phyloP scores from a whole-genome alignment of 2,797 vertebrate species.

The Notolepis coatsorum region DNA sequence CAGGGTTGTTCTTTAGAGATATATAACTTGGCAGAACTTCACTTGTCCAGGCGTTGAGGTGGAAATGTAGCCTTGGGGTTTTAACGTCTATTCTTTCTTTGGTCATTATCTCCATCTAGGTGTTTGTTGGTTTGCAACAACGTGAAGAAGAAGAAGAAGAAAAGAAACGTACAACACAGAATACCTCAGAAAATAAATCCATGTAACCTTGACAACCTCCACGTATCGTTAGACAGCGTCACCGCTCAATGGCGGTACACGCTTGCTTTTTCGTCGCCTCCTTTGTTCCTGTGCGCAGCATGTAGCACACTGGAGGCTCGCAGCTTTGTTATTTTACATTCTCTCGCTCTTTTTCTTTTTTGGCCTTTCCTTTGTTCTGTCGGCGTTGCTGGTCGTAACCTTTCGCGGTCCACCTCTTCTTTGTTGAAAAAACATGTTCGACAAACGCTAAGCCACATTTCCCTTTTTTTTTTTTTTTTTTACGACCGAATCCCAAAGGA shows the following conservation, averaged over 20 bases:
- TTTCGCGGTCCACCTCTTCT: conserved; percentile 24
- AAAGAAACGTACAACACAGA: conserved; percentile 79
- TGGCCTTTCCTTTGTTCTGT: conserved; percentile 25
- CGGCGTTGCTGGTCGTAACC: conserved; percentile 19
- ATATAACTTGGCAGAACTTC: conserved; percentile 29
- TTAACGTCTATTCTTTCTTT: conserved; percentile 55
- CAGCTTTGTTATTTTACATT: conserved; percentile 14
- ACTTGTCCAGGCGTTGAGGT: too few species aligned
- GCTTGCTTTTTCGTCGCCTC: conserved; percentile 38
- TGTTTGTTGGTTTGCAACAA: conserved; percentile 74
- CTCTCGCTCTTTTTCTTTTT: conserved; percentile 10
- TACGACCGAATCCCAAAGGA: neutral
- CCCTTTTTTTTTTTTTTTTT: neutral
- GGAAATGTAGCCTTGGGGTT: conserved; percentile 38
- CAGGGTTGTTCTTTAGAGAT: conserved; percentile 55
- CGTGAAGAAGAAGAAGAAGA: conserved; percentile 57
- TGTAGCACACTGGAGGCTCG: conserved; percentile 49
- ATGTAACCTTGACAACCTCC: conserved; percentile 78
- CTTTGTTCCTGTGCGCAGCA: conserved; percentile 25
- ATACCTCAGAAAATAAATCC: conserved; percentile 85
- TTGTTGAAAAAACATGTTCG: neutral
- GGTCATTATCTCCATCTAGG: conserved; percentile 59
- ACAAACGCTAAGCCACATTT: neutral
- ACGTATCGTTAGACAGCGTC: conserved; percentile 56
- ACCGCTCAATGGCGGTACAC: conserved; percentile 37